Base-by-base conservation (phyloP, 2,797 vertebrate genomes). In the Schizothorax lantsangensis region DNA sequence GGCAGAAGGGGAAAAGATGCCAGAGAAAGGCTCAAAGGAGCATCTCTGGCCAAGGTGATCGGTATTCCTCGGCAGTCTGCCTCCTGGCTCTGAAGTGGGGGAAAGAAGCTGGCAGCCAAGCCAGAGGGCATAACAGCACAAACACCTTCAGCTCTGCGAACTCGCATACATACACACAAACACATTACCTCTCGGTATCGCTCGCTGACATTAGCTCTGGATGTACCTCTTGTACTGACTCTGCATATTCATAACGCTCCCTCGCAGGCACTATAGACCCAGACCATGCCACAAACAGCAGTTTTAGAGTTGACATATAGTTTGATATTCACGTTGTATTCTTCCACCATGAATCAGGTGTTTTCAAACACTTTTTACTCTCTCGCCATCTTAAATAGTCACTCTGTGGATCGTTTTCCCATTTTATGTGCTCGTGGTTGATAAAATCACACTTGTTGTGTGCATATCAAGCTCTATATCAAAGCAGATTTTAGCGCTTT, bases 51-150 rank as follows among this genome's bases (percentile, higher is more conserved):
- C 97, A 97, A 99, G 97, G 98, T 98, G 97, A 99, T 99, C 97
- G 97, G 98, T 99, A 99, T 99, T 99, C 98, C 97, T 97, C 97
- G 98, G 96, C 97, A 98, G 98, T 99, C 97, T 97, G 97, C 97
- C 97, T 99, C 96, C 96, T 97, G 97, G 97, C 98, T 99, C 97
- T 98, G 97, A 99, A 91, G 99, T 98, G 98, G 94, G 97, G 96
- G 97, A 97, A 98, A 97, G 96, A 97, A 97, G 97, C 98, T 99
- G 98, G 97, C 98, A 99, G 98, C 97, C 97, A 97, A 99, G 98
- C 98, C 98, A 99, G 98, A 99, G 98, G 98, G 97, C 98, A 99
- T 96, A 98, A 97, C 97, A 97, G 97, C 98, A 97, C 97, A 98
- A 98, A 97, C 69, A 99, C 97, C 97, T 99, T 98, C 96, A 94